Conservation (phyloP, 2,888 invertebrate species). For the Mallateleia sp. region DNA sequence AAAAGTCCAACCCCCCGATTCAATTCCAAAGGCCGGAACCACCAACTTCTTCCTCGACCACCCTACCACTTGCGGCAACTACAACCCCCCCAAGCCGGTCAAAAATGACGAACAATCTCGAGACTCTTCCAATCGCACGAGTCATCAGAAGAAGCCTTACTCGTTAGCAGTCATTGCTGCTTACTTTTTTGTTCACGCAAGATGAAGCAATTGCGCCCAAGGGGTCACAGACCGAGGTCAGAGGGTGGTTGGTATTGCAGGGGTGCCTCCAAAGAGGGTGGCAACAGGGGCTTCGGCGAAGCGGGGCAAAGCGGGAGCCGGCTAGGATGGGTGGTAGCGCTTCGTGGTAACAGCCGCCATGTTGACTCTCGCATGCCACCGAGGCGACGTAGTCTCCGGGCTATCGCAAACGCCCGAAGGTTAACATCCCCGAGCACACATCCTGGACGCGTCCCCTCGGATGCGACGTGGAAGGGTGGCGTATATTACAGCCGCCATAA, state of each 20-base stretch:
- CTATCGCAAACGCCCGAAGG: constrained; percentile 63
- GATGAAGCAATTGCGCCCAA: constrained; percentile 81
- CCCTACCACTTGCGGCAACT: background rate
- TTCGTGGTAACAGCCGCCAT: constrained; percentile 66
- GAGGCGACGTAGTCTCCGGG: constrained; percentile 65
- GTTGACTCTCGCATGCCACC: constrained; percentile 60
- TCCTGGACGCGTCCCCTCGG: constrained; percentile 63
- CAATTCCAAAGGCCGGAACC: background rate
- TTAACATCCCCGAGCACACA: constrained; percentile 59
- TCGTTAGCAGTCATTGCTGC: constrained; percentile 65
- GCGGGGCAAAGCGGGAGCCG: constrained; percentile 56
- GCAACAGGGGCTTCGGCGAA: constrained; percentile 69
- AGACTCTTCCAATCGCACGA: background rate
- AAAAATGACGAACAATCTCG: background rate
- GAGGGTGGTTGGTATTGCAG: constrained; percentile 82
- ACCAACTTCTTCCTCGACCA: background rate
- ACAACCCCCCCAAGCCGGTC: background rate
- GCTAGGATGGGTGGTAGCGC: constrained; percentile 69
- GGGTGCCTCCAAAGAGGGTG: constrained; percentile 82
- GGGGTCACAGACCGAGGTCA: constrained; percentile 84
- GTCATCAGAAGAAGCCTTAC: constrained; percentile 51
- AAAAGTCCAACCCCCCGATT: background rate
- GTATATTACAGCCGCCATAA: constrained; percentile 57
- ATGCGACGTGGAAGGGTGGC: constrained; percentile 44
- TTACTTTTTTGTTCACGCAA: constrained; percentile 67